Percentiles rank a stretch among this genome's conserved stretches.
Conservation (phyloP, 2,888 invertebrate genomes). For the Spisula solida region DNA sequence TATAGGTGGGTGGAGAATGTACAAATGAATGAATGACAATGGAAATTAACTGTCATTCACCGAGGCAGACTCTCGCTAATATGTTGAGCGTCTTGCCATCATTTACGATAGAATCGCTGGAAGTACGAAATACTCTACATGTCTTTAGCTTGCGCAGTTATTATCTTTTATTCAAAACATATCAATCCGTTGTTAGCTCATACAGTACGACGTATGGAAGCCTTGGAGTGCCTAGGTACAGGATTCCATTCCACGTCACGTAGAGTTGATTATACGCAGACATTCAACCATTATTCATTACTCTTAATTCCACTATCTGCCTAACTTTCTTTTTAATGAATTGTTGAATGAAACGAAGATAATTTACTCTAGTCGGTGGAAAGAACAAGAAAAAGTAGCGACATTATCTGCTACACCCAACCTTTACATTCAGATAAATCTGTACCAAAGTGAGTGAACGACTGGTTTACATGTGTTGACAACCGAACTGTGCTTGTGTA, state of each 20-base stretch:
- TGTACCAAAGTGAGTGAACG: background rate
- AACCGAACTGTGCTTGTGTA: background rate
- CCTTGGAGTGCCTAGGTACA: background rate
- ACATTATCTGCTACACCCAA: background rate
- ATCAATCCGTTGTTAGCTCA: background rate
- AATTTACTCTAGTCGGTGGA: background rate
- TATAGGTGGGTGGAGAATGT: conserved; percentile 3
- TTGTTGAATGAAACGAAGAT: conserved; percentile 8
- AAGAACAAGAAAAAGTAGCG: background rate
- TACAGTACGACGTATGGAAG: background rate
- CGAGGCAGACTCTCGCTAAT: background rate
- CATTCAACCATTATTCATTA: background rate
- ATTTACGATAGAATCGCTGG: background rate
- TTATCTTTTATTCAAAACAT: background rate
- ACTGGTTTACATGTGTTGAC: background rate
- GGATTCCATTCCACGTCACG: background rate
- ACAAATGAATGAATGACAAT: background rate
- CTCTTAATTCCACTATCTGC: background rate
- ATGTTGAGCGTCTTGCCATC: background rate
- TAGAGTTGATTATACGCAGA: background rate
- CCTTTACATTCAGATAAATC: background rate
- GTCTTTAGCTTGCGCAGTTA: background rate
- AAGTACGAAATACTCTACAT: background rate
- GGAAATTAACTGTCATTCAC: conserved; percentile 15
- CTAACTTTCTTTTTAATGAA: conserved; percentile 7